Evolutionary conservation across 2,797 vertebrate genomes (phyloP).

Genomic region (Microhierax caerulescens): DNA sequence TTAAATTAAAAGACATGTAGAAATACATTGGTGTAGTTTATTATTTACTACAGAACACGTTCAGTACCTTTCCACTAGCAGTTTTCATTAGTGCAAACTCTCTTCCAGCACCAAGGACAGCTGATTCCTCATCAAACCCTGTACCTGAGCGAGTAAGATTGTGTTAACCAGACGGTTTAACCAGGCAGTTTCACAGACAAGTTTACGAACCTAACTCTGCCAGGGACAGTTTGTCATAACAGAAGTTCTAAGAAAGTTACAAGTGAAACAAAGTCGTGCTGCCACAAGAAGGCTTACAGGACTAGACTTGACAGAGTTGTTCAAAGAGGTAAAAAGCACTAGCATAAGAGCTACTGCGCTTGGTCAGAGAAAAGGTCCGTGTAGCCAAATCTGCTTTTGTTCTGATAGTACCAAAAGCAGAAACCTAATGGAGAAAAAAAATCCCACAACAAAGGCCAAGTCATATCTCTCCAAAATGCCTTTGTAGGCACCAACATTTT

Average conservation of each 20-base stretch:
- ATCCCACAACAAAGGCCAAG: background rate
- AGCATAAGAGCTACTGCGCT: background rate
- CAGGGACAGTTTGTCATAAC: background rate
- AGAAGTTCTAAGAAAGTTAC: background rate
- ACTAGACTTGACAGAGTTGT: background rate
- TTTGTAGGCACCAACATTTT: background rate
- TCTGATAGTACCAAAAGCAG: background rate
- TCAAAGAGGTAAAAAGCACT: background rate
- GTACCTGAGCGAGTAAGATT: conserved; percentile 80
- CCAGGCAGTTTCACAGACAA: background rate
- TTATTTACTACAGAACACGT: background rate
- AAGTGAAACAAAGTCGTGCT: background rate
- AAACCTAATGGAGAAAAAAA: background rate
- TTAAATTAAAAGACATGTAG: background rate
- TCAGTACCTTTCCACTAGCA: conserved; percentile 92
- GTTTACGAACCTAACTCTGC: background rate
- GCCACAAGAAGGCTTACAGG: background rate
- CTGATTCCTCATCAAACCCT: conserved; percentile 98
- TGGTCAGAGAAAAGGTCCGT: background rate
- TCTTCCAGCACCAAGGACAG: conserved; percentile 93
- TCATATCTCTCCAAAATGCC: background rate
- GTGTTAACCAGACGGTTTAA: background rate
- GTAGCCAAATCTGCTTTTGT: background rate
- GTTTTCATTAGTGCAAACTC: conserved; percentile 99
- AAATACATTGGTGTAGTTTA: background rate